These are phyloP conservation scores for Choristoneura fumiferana DNA, from an alignment of 1,140 invertebrate genomes.

Conservation along the genomic window DNA sequence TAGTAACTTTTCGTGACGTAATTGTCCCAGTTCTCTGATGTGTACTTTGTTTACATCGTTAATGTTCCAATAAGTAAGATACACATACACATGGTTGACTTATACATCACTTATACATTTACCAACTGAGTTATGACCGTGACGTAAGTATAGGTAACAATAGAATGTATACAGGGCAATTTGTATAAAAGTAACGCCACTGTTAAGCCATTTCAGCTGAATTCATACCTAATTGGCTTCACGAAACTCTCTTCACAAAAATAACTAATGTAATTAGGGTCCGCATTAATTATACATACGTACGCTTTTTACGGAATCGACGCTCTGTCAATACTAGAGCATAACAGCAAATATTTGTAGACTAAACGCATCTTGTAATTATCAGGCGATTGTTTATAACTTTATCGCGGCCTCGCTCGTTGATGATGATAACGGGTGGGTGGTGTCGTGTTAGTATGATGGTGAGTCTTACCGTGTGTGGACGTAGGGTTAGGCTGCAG, in stretches of 20 bases:
- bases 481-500: slow-evolving; percentile 2
- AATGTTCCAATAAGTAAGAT: too few relatives aligned
- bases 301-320: not conserved
- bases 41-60: slow-evolving; percentile 1
- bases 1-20: not conserved
- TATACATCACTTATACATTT: not conserved
- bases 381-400: not conserved
- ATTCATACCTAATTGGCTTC: not conserved
- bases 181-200: not conserved
- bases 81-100: not conserved
- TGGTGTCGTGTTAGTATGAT: not conserved
- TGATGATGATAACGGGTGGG: too few relatives aligned
- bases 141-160: not conserved
- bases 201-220: not conserved
- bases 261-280: slow-evolving; percentile 2
- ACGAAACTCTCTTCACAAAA: not conserved
- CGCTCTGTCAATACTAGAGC: not conserved
- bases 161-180: not conserved
- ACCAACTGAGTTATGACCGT: not conserved
- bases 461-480: slow-evolving; percentile 5
- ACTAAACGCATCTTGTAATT: not conserved
- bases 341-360: not conserved
- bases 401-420: not conserved
- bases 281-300: slow-evolving; percentile 6
- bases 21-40: not conserved